Evolutionary conservation across 92 coral and sea anemone genomes (phyloP), one percentile per base, ranked within the genome.

Genomic region (Zoanthus solanderi): DNA sequence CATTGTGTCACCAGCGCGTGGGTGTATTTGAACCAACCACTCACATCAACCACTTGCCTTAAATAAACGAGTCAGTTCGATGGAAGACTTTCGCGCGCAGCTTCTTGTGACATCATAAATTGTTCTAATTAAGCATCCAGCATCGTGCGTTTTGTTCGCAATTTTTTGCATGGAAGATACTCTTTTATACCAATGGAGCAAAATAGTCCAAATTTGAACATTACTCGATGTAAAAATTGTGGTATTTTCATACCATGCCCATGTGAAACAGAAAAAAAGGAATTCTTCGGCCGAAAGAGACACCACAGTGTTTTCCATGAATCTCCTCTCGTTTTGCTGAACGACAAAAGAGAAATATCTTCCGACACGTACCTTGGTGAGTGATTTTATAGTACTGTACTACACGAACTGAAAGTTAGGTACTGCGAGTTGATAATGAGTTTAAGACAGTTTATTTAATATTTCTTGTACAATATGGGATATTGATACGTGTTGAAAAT

Each of bases 221-320:
- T 84, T 72, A 89, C 89, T 23, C 93, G 98, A 46, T 95, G 98
- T 60, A 87, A 48, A n/a, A 84, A 37, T 16, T 95, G 98, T 78
- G 93, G 96, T 52, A 61, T 95, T 17, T 87, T 95, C 77, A 87
- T 84, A 87, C 98, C 98, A 37, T 95, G 98, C 73, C 96, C 92
- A 37, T 95, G 98, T 57, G 91, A 88, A 44, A 90, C 92, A 28
- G 89, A 87, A 23, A 92, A 88, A 0, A 91, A 81, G 69, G 84
- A 90, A 34, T 89, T 89, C 31, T 90, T 78, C 79, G 96, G 90
- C 84, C 83, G 74, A 75, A 7, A 28, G 78, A 71, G 88, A 45
- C 88, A 72, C 50, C 80, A 84, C 50, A 74, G 88, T 37, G 71
- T 63, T 54, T 13, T 54, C 68, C 96, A 88, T 30, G 84, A 84